Evolutionary conservation across 2,113 vertebrate genomes (phyloP), one percentile per base, ranked within the genome.

Genomic region (Pluvianellus socialis): DNA sequence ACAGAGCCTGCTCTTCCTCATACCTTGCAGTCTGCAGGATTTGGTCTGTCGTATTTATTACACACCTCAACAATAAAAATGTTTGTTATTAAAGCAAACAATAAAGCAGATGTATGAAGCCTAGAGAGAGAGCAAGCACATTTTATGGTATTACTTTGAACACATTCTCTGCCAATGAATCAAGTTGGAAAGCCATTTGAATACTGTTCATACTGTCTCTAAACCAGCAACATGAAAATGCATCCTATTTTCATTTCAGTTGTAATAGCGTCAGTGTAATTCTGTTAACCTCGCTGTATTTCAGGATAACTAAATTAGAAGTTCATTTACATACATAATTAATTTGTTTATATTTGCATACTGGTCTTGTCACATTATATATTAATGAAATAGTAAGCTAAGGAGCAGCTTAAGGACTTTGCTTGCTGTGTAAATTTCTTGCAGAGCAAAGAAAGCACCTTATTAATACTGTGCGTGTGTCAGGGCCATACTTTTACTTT

Each of bases 211-310:
- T 89, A 40, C 32, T 55, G 58, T 81, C 85, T 94, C 66, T 86
- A 94, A 92, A 91, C 65, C 27, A 81, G 13, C 42, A 94, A 33
- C 53, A 86, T 50, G 65, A 96, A 96, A 97, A 96, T 32, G 14
- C 27, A 72, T 96, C 30, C 90, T 80, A 89, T 93, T 95, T 94
- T 90, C 63, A 92, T 96, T 96, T 93, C 65, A 70, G 26, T 72
- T 89, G 42, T 96, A 97, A 97, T 88, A 84, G 38, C 45, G 86
- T 92, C 79, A 91, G 38, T 79, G 40, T 91, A 96, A 93, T 92
- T 95, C 71, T 88, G 74, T 95, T 96, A 97, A 88, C 68, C 53
- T 93, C 88, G 44, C 28, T 91, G 33, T 76, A 93, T 90, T 95
- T 87, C 80, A 90, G 47, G 32, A 84, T 79, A 97, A 95, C 71